Base-by-base conservation (phyloP, 2,888 invertebrate genomes). In the Sceliomorpha sp. region DNA sequence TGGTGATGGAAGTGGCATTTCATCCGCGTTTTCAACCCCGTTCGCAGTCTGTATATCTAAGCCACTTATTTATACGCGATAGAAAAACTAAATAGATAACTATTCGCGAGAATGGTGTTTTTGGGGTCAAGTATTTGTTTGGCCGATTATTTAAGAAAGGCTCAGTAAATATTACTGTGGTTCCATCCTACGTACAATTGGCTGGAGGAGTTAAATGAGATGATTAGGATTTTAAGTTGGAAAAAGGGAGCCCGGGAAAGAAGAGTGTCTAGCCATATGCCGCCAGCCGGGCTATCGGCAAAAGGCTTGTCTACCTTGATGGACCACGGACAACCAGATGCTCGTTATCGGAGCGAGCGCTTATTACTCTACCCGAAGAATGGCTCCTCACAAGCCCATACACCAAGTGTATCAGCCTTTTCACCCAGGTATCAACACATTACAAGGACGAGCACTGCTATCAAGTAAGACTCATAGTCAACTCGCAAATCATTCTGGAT, bases 251-350 rank as follows among this genome's bases (percentile, higher is more conserved):
- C 44, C 37, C 39, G 63, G 40, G 56, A 24, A 44, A 50, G 56
- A 68, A 71, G 75, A 77, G 81, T 75, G 73, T 80, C 66, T 59
- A 77, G 80, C 86, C 86, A 83, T 86, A 88, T 88, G 88, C 87
- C 88, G 81, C 88, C 88, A 79, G 88, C 86, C 86, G 88, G 86
- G 86, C 77, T 85, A 77, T 86, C 85, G 85, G 86, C 87, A 44
- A 85, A 82, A 85, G 86, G 86, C 82, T 87, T 85, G 83, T 86
- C 84, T 85, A 86, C 79, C 81, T 88, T 88, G 84, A 88, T 88
- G 88, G 87, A 88, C 85, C 87, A 86, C 85, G 87, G 87, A 85
- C 86, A 87, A 84, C 86, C 86, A 50, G 87, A 88, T 80, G 87
- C 88, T 87, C 88, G 88, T 86, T 85, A 87, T 85, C 87, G 85